These are phyloP conservation scores for Eristalis arbustorum DNA, from an alignment of 2,888 invertebrate genomes.

Conservation along the genomic window DNA sequence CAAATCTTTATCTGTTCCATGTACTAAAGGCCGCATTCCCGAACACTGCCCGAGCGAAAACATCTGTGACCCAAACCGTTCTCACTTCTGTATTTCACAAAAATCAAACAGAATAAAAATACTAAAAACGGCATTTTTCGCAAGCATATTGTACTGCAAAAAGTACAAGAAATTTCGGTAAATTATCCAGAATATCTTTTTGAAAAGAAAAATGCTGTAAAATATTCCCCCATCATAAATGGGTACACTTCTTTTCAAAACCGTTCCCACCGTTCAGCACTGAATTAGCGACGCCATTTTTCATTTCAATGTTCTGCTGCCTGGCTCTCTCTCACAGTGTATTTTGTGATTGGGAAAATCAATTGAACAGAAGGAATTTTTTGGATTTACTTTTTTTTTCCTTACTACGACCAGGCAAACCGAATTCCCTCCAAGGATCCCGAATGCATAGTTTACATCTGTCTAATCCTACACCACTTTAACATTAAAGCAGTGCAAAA, in stretches of 20 bases:
- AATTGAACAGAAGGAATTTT: slow-evolving; percentile 65
- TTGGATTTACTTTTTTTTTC: slow-evolving; percentile 41
- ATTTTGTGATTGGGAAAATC: slow-evolving; percentile 70
- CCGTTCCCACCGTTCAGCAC: slow-evolving; percentile 50
- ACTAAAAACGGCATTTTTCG: neutral
- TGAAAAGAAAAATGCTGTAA: neutral
- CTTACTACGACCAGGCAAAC: slow-evolving; percentile 37
- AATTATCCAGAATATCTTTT: neutral
- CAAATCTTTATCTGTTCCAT: neutral
- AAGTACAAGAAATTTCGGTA: neutral
- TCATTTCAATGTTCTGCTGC: slow-evolving; percentile 61
- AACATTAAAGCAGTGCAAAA: slow-evolving; percentile 57
- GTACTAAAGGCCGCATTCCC: slow-evolving; percentile 3
- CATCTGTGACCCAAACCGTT: slow-evolving; percentile 49
- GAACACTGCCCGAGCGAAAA: slow-evolving; percentile 26
- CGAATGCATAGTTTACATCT: slow-evolving; percentile 49
- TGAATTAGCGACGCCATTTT: slow-evolving; percentile 61
- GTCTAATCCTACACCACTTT: slow-evolving; percentile 19
- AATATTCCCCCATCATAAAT: neutral
- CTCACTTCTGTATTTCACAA: neutral
- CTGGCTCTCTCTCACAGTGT: slow-evolving; percentile 68
- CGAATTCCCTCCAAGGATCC: slow-evolving; percentile 62
- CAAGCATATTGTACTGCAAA: neutral
- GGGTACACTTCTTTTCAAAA: slow-evolving; percentile 42
- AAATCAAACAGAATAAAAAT: neutral